Percentiles rank a stretch among this genome's conserved stretches.
Conservation (phyloP, 2,888 invertebrate genomes). For the Cyclophora punctaria region DNA sequence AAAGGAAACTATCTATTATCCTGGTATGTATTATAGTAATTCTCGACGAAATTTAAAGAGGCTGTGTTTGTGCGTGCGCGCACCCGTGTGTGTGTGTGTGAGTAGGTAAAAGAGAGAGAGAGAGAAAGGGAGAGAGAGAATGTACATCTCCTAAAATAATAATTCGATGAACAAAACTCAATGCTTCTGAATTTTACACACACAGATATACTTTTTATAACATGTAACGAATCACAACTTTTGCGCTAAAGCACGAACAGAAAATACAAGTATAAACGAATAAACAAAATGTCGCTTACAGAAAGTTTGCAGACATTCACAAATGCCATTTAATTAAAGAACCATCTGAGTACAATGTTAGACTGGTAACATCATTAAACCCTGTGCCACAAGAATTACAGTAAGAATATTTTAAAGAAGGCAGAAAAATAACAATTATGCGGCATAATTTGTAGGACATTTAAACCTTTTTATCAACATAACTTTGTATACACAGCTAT, state of each 20-base stretch:
- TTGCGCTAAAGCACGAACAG: too few species aligned
- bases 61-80: too few species aligned
- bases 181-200: too few species aligned
- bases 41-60: too few species aligned
- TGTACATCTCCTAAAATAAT: too few species aligned
- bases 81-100: too few species aligned
- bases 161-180: too few species aligned
- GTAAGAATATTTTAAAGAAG: slow-evolving; percentile 44
- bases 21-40: slow-evolving; percentile 50
- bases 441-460: slow-evolving; percentile 64
- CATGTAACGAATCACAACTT: too few species aligned
- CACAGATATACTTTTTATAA: too few species aligned
- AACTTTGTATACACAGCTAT: slow-evolving; percentile 66
- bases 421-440: slow-evolving; percentile 64
- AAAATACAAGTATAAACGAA: neutral
- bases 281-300: neutral
- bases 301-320: neutral
- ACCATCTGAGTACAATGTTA: slow-evolving; percentile 52
- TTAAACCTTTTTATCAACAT: slow-evolving; percentile 68
- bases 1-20: slow-evolving; percentile 72
- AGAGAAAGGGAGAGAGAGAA: too few species aligned
- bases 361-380: slow-evolving; percentile 50
- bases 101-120: too few species aligned
- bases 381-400: slow-evolving; percentile 41
- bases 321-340: slow-evolving; percentile 27